Conservation (phyloP, 2,888 invertebrate genomes). For the Hedya salicella region DNA sequence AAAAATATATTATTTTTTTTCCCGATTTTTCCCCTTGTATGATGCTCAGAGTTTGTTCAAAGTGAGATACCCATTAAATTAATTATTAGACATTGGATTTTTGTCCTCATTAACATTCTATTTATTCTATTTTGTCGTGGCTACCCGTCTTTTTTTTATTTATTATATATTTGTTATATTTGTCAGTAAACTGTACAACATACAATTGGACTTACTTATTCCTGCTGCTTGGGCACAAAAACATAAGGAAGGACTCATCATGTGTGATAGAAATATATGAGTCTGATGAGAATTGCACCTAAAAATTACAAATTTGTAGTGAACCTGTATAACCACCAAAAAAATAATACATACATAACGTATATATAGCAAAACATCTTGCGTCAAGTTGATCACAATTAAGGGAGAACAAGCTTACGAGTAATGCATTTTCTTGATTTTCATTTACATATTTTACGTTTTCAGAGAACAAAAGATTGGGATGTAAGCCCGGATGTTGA, state of each 20-base stretch:
- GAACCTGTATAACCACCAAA: too few relatives aligned
- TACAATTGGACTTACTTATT: too few relatives aligned
- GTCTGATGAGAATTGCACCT: too few relatives aligned
- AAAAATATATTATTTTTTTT: not conserved
- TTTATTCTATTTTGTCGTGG: not conserved
- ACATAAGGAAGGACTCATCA: too few relatives aligned
- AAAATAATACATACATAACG: too few relatives aligned
- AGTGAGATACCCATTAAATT: not conserved
- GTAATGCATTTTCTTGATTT: not conserved
- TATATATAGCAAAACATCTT: too few relatives aligned
- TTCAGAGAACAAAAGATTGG: slow-evolving; percentile 72
- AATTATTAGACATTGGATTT: not conserved
- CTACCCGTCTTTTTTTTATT: not conserved
- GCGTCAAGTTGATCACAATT: too few relatives aligned
- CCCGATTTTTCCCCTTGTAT: not conserved
- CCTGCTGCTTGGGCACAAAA: too few relatives aligned
- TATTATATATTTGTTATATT: not conserved
- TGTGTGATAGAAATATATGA: too few relatives aligned
- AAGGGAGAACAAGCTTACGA: too few relatives aligned
- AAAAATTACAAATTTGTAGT: too few relatives aligned
- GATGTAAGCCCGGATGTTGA: slow-evolving; percentile 68
- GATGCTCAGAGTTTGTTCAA: not conserved
- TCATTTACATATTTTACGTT: slow-evolving; percentile 49
- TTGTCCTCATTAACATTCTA: slow-evolving; percentile 11
- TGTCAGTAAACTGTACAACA: too few relatives aligned